Percentiles rank a stretch among this genome's conserved stretches.
These are phyloP conservation scores for Sesia bembeciformis DNA, from an alignment of 2,888 invertebrate genomes.

Conservation along the genomic window DNA sequence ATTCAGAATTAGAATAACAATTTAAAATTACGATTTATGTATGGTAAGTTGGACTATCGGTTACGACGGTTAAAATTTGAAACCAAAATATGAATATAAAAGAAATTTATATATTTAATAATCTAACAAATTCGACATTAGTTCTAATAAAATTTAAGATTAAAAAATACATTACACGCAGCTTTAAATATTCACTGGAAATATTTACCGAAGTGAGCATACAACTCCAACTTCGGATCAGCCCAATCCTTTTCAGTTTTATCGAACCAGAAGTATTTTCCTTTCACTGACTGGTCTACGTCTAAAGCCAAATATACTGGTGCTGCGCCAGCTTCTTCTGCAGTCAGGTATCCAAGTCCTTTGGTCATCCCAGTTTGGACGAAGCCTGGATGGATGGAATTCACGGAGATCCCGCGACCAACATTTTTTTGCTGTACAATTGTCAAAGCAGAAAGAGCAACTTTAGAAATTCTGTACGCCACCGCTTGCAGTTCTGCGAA, in stretches of 20 bases:
- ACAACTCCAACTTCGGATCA: conserved; percentile 6
- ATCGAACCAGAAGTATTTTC: conserved; percentile 20
- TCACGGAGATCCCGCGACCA: conserved; percentile 19
- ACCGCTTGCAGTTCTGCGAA: conserved; percentile 11
- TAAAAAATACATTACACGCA: conserved; percentile 1
- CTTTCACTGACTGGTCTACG: conserved; percentile 19
- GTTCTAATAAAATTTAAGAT: conserved; percentile 1
- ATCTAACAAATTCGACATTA: not conserved
- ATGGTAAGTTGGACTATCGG: too few relatives aligned
- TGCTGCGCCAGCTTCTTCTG: conserved; percentile 13
- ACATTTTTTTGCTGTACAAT: conserved; percentile 16
- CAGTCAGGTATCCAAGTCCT: conserved; percentile 10
- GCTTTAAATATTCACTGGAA: not conserved
- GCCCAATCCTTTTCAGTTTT: conserved; percentile 18
- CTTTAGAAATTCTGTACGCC: conserved; percentile 19
- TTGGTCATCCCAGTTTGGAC: conserved; percentile 21
- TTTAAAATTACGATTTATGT: too few relatives aligned
- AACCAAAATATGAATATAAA: too few relatives aligned
- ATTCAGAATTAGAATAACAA: too few relatives aligned
- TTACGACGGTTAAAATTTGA: too few relatives aligned
- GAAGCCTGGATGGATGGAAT: conserved; percentile 24
- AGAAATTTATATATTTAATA: not conserved
- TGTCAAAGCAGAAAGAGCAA: conserved; percentile 21
- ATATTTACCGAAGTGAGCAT: conserved; percentile 6
- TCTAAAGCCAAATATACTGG: conserved; percentile 20